Base-by-base conservation (phyloP, 1,140 invertebrate species). In the Aethina tumida region DNA sequence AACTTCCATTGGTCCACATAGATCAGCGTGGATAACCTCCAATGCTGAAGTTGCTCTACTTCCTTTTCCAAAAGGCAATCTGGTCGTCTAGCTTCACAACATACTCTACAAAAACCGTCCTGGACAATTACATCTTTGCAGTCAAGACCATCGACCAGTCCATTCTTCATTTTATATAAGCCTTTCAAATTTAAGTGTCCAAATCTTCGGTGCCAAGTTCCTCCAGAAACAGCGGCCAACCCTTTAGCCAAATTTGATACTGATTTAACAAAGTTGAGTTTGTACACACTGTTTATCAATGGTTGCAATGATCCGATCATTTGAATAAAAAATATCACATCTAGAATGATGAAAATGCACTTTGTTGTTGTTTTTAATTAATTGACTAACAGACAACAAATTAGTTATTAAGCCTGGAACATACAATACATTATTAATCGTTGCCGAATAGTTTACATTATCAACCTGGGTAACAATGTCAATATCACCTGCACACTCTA, bases 51-150 rank as follows among this genome's bases (percentile, higher is more conserved):
- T 43, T 14, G 46, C 39, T 41, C 49, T 41, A 12, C 26, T 20
- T 14, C 49, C 47, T 37, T 31, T 28, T 17, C 46, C 4, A 37
- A 60, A 59, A 2, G 56, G 47, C 35, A 56, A 35, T 32, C 53
- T 37, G 4, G 43, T 22, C 24, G 52, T 29, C 60, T 62, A 14
- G 49, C 55, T 39, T 61, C 43, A 30, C 40, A 49, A 36, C 60
- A 63, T 4, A 50, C 33, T 32, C 33, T 31, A n/a, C n/a, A n/a
- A n/a, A n/a, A n/a, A 39, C 57, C 59, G n/a, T 44, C 48, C 9
- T 30, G 10, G 33, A 9, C 27, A 4, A 31, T 35, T 26, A 26
- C 1, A 24, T 12, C 49, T 39, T 28, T 51, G 18, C 10, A 52
- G n/a, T 21, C 15, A 2, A 50, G 9, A 5, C 16, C 29, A 16